Conservation (phyloP, 1,140 invertebrate genomes). For the Dendroctonus valens region DNA sequence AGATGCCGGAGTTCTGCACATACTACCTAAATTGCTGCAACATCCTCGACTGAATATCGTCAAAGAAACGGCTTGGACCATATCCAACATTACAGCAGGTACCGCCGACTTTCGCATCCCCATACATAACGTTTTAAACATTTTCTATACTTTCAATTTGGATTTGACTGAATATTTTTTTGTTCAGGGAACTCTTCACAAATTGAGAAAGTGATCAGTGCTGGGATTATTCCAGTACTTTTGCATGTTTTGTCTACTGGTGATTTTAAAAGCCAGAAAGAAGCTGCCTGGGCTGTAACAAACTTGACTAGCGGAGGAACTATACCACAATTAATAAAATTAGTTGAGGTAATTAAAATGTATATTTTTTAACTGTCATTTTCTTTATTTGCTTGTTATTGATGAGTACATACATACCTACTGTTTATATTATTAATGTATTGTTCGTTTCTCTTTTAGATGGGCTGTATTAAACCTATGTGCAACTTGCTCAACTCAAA, state of each 20-base stretch:
- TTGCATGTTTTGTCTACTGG: slow-evolving; percentile 83
- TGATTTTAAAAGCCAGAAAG: slow-evolving; percentile 99
- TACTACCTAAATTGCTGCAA: slow-evolving; percentile 70
- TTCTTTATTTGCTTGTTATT: neutral
- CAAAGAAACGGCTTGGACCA: slow-evolving; percentile 97
- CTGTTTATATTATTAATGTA: neutral
- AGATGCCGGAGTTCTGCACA: slow-evolving; percentile 70
- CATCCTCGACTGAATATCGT: slow-evolving; percentile 69
- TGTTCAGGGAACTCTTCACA: slow-evolving; percentile 91
- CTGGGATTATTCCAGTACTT: slow-evolving; percentile 73
- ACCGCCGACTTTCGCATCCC: slow-evolving; percentile 1
- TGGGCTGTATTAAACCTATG: slow-evolving; percentile 87
- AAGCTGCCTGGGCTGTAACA: slow-evolving; percentile 98
- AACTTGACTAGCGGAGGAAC: slow-evolving; percentile 98
- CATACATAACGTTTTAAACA: no score
- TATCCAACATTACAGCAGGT: slow-evolving; percentile 98
- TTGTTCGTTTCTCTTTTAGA: slow-evolving; percentile 12
- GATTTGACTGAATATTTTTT: neutral
- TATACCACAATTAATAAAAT: slow-evolving; percentile 80
- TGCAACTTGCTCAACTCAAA: slow-evolving; percentile 87
- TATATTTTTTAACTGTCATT: no score
- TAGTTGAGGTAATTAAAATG: slow-evolving; percentile 65
- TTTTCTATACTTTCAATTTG: neutral
- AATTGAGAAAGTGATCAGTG: slow-evolving; percentile 96
- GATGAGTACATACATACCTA: neutral